These are phyloP conservation scores for Darevskia mixta DNA, from an alignment of 2,797 vertebrate genomes.

Conservation along the genomic window DNA sequence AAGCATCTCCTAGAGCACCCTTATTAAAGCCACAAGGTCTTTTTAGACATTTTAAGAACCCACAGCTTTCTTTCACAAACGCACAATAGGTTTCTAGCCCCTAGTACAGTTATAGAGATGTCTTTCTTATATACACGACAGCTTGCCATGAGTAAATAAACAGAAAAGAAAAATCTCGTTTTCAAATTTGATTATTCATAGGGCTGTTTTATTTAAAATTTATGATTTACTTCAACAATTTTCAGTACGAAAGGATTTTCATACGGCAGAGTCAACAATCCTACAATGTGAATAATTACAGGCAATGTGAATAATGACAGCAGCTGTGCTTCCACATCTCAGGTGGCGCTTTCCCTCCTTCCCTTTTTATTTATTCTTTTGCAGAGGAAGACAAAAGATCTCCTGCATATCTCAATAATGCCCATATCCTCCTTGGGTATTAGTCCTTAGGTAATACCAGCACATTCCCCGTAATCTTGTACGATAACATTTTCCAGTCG, in stretches of 20 bases:
- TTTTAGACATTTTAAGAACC: background rate
- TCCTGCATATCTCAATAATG: constrained; percentile 68
- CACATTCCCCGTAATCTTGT: constrained; percentile 82
- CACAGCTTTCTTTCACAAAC: background rate
- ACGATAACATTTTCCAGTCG: constrained; percentile 82
- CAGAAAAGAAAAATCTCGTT: background rate
- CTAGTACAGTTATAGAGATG: background rate
- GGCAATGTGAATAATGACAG: background rate
- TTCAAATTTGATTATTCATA: background rate
- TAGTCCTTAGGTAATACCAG: constrained; percentile 78
- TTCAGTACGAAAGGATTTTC: background rate
- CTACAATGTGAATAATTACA: background rate
- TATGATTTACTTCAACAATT: background rate
- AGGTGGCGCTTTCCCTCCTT: too few relatives aligned
- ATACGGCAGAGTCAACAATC: too few relatives aligned
- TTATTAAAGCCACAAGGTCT: background rate
- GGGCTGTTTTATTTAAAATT: constrained; percentile 13
- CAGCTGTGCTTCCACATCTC: background rate
- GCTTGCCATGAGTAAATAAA: background rate
- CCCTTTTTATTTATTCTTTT: background rate
- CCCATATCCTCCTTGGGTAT: constrained; percentile 49
- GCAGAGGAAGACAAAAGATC: background rate
- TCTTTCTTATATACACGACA: background rate
- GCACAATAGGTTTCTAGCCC: background rate
- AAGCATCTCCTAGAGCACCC: background rate